Evolutionary conservation across 2,888 invertebrate species (phyloP).

Genomic region (Phyllotreta striolata): DNA sequence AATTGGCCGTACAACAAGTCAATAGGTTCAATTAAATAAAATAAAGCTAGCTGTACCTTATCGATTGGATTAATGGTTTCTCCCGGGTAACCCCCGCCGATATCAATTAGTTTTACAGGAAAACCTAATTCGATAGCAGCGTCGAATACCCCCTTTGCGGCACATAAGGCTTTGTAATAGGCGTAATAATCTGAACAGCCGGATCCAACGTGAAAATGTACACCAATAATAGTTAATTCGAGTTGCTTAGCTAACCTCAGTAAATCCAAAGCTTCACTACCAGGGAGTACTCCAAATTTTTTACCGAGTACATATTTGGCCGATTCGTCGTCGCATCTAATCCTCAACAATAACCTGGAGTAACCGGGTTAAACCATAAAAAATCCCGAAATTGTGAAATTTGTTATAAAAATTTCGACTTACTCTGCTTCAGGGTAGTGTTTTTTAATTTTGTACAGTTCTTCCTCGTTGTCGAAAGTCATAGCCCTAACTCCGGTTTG

Average conservation of each 20-base stretch:
- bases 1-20: no score
- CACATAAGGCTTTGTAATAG: conserved; percentile 33
- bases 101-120: conserved; percentile 36
- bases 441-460: conserved; percentile 65
- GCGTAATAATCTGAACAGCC: conserved; percentile 24
- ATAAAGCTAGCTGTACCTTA: conserved; percentile 64
- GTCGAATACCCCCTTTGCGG: conserved; percentile 37
- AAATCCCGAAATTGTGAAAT: not conserved
- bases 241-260: no score
- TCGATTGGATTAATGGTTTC: conserved; percentile 66
- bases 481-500: conserved; percentile 63
- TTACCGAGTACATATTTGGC: conserved; percentile 9
- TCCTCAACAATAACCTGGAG: conserved; percentile 20
- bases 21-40: no score
- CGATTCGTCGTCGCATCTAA: conserved; percentile 18
- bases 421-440: conserved; percentile 63
- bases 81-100: conserved; percentile 41
- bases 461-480: conserved; percentile 68
- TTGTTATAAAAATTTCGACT: conserved; percentile 27
- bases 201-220: conserved; percentile 41
- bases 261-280: not conserved
- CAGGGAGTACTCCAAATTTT: conserved; percentile 39
- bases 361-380: conserved; percentile 44
- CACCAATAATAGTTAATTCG: conserved; percentile 1
- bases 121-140: conserved; percentile 32